phyloP scores from a whole-genome alignment of 2,113 vertebrate genomes.

The Syngnathus typhle region DNA sequence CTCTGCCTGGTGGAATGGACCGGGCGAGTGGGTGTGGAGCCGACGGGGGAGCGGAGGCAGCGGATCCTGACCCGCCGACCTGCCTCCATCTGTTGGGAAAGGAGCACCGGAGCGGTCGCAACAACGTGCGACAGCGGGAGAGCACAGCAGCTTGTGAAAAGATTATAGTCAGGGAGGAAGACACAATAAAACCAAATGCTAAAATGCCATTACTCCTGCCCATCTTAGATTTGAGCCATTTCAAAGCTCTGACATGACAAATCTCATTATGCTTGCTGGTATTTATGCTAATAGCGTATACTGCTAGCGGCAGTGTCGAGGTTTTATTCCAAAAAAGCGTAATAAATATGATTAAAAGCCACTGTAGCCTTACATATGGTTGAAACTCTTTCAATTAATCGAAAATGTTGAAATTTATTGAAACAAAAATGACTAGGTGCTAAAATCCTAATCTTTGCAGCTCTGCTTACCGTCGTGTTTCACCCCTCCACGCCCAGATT shows the following conservation, averaged over 20 bases:
- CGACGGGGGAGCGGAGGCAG: slow-evolving; percentile 61
- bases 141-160: slow-evolving; percentile 21
- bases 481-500: too few relatives aligned
- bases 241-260: slow-evolving; percentile 2
- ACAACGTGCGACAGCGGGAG: slow-evolving; percentile 17
- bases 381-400: too few relatives aligned
- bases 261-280: background rate
- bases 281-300: background rate
- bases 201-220: background rate
- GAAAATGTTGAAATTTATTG: too few relatives aligned
- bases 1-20: slow-evolving; percentile 57
- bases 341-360: too few relatives aligned
- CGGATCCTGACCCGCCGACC: slow-evolving; percentile 44
- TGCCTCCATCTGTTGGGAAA: slow-evolving; percentile 36
- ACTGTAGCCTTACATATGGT: too few relatives aligned
- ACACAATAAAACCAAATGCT: background rate
- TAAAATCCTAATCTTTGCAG: too few relatives aligned
- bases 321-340: too few relatives aligned
- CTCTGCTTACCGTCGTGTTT: too few relatives aligned
- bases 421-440: too few relatives aligned
- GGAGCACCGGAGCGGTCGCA: slow-evolving; percentile 30
- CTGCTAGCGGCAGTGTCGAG: too few relatives aligned
- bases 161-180: slow-evolving; percentile 3
- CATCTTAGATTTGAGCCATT: background rate
- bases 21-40: slow-evolving; percentile 60